Conservation (phyloP, 2,888 invertebrate genomes). For the Lissonota sp. region DNA sequence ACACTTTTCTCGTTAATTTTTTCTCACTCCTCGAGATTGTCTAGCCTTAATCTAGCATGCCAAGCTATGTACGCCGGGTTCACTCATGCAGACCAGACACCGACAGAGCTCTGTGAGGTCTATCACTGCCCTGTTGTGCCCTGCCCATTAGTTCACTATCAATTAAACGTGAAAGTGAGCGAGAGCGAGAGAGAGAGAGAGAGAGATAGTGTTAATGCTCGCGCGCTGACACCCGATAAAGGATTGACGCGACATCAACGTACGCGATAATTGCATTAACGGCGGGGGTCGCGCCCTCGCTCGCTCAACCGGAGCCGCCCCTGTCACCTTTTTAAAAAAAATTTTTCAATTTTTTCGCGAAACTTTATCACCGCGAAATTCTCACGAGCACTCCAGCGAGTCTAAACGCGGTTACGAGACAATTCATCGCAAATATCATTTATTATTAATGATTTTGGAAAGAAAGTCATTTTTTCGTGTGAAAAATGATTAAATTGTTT, state of each 20-base stretch:
- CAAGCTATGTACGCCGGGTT: slow-evolving; percentile 41
- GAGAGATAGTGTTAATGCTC: slow-evolving; percentile 58
- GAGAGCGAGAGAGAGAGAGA: slow-evolving; percentile 18
- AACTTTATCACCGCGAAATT: no score
- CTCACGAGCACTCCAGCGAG: no score
- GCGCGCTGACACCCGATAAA: slow-evolving; percentile 60
- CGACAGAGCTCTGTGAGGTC: slow-evolving; percentile 22
- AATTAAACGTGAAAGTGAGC: slow-evolving; percentile 35
- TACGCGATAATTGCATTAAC: slow-evolving; percentile 70
- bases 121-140: slow-evolving; percentile 44
- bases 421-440: no score
- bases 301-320: slow-evolving; percentile 47
- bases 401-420: no score
- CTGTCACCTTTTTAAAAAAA: background rate
- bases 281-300: slow-evolving; percentile 38
- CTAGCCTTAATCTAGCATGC: slow-evolving; percentile 46
- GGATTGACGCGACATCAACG: slow-evolving; percentile 65
- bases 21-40: slow-evolving; percentile 2
- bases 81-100: slow-evolving; percentile 49
- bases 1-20: background rate
- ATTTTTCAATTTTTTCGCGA: no score
- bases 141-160: slow-evolving; percentile 62
- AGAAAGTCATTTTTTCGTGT: no score
- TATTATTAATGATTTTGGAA: no score
- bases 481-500: background rate